Base-by-base conservation (phyloP, 2,797 vertebrate species). In the Oreortyx pictus region DNA sequence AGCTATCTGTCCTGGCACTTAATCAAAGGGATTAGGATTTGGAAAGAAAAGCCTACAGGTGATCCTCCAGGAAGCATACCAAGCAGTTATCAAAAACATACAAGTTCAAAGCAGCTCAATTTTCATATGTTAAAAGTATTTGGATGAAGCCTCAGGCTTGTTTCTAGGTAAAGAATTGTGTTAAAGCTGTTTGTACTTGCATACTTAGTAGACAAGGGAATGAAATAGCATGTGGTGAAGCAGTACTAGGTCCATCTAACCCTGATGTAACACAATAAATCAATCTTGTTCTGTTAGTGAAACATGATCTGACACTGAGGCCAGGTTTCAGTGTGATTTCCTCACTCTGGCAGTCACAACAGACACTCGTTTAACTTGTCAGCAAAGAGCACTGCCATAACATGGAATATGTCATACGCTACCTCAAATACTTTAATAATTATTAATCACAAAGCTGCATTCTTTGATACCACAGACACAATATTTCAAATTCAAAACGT, bases 51-150 rank as follows among this genome's bases (percentile, higher is more conserved):
- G 98, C 98, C 98, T 98, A 99, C 99, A 99, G 99, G 99, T 99
- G 99, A 98, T 98, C 98, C 98, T 99, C 97, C 98, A 99, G 99
- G 99, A 99, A 99, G 99, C 98, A 99, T 99, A 99, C 98, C 98
- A 98, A 99, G 98, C 98, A 99, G 98, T 99, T 99, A 99, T 99
- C 98, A 99, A 99, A 99, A 99, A 99, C 98, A 99, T 97, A 97
- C 98, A 98, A 99, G 98, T 99, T 99, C 99, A 99, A 99, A 99
- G 99, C 98, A 97, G 97, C 98, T 99, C 98, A 98, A 99, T 99
- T 99, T 99, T 99, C 98, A 98, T 98, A 98, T 98, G 98, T 98
- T 98, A 98, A 98, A 98, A 98, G 97, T 98, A 98, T 98, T 98
- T 98, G 98, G 98, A 98, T 98, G 98, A 97, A 97, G 98, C 98